phyloP scores from a whole-genome alignment of 2,888 invertebrate genomes.

The Byasa hedistus region DNA sequence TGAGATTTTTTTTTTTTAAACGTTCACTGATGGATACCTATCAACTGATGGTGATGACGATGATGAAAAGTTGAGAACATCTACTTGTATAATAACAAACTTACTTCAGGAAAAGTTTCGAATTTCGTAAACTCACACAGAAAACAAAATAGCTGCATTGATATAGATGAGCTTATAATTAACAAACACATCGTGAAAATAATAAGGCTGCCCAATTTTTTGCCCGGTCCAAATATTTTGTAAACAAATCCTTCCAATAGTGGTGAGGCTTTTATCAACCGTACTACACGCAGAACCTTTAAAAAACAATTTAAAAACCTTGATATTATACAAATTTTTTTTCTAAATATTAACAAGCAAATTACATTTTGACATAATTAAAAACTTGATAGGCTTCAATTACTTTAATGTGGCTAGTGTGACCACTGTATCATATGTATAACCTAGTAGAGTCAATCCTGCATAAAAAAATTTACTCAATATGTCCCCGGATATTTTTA shows the following conservation, averaged over 20 bases:
- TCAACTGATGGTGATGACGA: too few species aligned
- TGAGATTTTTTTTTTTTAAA: too few species aligned
- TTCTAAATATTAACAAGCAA: not conserved
- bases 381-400: too few species aligned
- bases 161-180: slow-evolving; percentile 98
- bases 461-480: too few species aligned
- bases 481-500: too few species aligned
- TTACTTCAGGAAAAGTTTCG: slow-evolving; percentile 97
- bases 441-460: too few species aligned
- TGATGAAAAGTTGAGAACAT: too few species aligned
- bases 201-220: slow-evolving; percentile 99
- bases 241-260: slow-evolving; percentile 99
- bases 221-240: slow-evolving; percentile 96
- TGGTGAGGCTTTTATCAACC: slow-evolving; percentile 98
- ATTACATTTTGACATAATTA: not conserved
- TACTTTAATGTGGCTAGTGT: too few species aligned
- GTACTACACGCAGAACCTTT: slow-evolving; percentile 94
- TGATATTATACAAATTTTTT: too few species aligned
- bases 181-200: slow-evolving; percentile 99
- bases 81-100: not conserved
- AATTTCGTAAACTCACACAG: slow-evolving; percentile 97
- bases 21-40: too few species aligned
- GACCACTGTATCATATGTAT: too few species aligned
- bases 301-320: slow-evolving; percentile 35
- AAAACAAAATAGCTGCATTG: slow-evolving; percentile 99